A percentile compares a stretch with the other conserved stretches of the same genome.
These are phyloP conservation scores for Knipowitschia caucasica DNA, from an alignment of 2,797 vertebrate species.

Conservation along the genomic window DNA sequence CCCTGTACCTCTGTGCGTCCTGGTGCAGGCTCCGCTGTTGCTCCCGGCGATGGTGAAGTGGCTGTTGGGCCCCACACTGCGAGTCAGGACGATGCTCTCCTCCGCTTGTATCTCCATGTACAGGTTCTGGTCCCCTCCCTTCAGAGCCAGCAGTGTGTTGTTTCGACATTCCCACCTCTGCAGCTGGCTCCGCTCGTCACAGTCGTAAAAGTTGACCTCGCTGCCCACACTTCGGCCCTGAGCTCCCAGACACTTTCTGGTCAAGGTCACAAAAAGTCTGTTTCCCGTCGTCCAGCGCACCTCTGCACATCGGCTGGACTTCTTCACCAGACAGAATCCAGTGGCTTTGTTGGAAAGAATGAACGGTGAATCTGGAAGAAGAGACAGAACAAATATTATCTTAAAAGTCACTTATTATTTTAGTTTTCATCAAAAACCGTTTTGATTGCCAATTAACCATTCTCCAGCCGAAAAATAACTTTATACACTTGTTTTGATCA, in stretches of 20 bases:
- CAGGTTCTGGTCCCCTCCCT: conserved; percentile 64
- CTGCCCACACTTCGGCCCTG: conserved; percentile 78
- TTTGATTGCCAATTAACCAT: not conserved
- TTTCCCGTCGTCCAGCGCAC: conserved; percentile 85
- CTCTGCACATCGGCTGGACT: conserved; percentile 31
- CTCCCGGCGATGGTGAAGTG: conserved; percentile 83
- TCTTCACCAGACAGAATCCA: conserved; percentile 49
- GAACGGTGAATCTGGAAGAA: conserved; percentile 51
- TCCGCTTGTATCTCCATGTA: conserved; percentile 81
- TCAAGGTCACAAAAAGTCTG: conserved; percentile 73
- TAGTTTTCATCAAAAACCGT: not conserved
- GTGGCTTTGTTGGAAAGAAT: conserved; percentile 49
- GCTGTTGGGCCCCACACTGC: conserved; percentile 76
- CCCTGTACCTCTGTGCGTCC: conserved; percentile 87
- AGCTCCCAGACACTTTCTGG: conserved; percentile 83
- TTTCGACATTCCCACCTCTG: conserved; percentile 93
- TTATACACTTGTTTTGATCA: no score
- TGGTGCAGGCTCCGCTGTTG: conserved; percentile 80
- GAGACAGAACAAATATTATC: not conserved
- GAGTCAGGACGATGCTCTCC: conserved; percentile 78
- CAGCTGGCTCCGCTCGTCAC: conserved; percentile 74
- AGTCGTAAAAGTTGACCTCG: conserved; percentile 76
- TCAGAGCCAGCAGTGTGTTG: conserved; percentile 81
- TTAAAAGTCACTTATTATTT: not conserved
- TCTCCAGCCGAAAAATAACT: no score